phyloP scores from a whole-genome alignment of 1,140 invertebrate species.

The Plutomurus gul region DNA sequence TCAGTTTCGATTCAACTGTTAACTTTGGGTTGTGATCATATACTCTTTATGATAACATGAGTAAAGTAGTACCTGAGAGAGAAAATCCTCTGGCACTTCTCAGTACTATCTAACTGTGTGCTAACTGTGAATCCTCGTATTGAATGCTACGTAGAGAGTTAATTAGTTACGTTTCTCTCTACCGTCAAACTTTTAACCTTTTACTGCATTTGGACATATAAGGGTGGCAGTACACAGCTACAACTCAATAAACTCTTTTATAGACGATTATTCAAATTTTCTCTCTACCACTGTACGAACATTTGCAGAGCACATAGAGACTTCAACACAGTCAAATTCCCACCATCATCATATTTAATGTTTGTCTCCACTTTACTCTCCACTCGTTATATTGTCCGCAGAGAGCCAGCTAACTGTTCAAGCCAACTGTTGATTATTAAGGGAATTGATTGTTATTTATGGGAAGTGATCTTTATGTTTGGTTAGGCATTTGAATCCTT shows the following conservation, averaged over 20 bases:
- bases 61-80: no score
- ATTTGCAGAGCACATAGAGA: not conserved
- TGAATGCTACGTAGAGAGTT: no score
- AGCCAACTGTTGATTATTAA: constrained; percentile 9
- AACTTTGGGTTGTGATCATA: not conserved
- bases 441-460: constrained; percentile 28
- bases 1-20: constrained; percentile 19
- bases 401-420: not conserved
- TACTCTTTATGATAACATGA: not conserved
- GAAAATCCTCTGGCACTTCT: no score
- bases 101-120: no score
- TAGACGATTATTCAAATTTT: not conserved
- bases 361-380: no score
- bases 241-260: not conserved
- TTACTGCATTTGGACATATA: no score
- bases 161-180: no score
- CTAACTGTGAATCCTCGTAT: no score
- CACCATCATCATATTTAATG: not conserved
- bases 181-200: no score
- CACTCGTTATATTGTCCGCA: not conserved
- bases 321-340: not conserved
- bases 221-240: no score
- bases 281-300: not conserved
- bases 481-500: not conserved
- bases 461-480: constrained; percentile 27